Conservation (phyloP, 2,888 invertebrate species). For the Drosophila affinis region DNA sequence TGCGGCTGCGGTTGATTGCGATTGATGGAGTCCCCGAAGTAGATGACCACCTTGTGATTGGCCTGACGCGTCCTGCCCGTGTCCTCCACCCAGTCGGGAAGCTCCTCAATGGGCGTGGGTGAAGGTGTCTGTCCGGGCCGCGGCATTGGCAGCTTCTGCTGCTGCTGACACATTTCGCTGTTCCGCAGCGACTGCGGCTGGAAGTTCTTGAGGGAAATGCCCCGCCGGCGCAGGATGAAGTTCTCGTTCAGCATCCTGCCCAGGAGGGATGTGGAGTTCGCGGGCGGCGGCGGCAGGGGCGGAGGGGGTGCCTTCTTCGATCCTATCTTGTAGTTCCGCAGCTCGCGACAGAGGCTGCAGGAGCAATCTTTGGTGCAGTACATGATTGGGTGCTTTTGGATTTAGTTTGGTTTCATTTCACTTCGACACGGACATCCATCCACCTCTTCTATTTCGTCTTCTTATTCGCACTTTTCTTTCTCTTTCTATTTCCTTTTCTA, state of each 20-base stretch:
- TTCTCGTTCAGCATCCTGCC: constrained; percentile 83
- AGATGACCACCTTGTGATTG: constrained; percentile 89
- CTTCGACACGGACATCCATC: constrained; percentile 2
- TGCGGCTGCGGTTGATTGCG: constrained; percentile 26
- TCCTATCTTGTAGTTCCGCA: constrained; percentile 86
- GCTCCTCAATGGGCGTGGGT: constrained; percentile 77
- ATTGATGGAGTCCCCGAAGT: constrained; percentile 88
- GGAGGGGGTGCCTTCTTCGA: constrained; percentile 48
- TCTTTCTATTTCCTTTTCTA: constrained; percentile 3
- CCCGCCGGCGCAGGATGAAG: constrained; percentile 84
- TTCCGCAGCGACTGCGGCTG: constrained; percentile 81
- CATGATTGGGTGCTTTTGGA: constrained; percentile 83
- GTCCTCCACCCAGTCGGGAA: constrained; percentile 66
- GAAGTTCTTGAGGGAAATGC: constrained; percentile 79
- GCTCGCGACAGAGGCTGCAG: constrained; percentile 90
- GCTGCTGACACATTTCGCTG: constrained; percentile 78
- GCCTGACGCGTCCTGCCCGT: constrained; percentile 52
- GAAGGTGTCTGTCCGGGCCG: constrained; percentile 73
- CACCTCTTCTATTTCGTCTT: background rate
- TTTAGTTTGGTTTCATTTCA: constrained; percentile 68
- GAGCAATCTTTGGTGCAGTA: constrained; percentile 89
- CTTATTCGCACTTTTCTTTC: background rate
- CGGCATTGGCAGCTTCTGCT: constrained; percentile 66
- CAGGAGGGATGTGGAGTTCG: constrained; percentile 68
- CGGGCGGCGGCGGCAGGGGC: constrained; percentile 39